Evolutionary conservation across 2,113 vertebrate genomes (phyloP).

Genomic region (Sceloporus tristichus): DNA sequence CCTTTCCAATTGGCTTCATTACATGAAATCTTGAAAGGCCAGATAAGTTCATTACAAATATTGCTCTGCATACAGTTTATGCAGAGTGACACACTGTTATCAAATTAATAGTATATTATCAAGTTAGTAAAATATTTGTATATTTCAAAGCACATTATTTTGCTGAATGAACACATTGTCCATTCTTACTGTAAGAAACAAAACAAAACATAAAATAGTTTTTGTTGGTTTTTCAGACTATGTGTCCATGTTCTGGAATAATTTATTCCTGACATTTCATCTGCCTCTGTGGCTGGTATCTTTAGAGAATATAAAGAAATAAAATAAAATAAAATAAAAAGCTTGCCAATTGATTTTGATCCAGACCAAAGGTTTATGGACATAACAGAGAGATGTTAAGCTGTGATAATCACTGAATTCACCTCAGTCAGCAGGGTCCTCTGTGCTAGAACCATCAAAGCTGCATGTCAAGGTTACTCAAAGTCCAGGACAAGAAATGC

Average conservation of each 20-base stretch:
- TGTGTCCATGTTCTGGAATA: no score
- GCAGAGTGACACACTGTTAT: no score
- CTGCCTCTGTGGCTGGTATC: no score
- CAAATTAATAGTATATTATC: neutral
- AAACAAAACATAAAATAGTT: no score
- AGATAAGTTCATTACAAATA: neutral
- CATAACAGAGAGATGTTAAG: neutral
- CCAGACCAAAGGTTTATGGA: neutral
- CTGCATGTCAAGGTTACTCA: neutral
- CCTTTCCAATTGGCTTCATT: no score
- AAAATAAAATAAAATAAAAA: no score
- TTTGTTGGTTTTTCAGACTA: no score
- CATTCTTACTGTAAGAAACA: no score
- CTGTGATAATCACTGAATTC: neutral
- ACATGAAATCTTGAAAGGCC: no score
- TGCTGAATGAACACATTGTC: neutral
- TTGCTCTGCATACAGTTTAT: neutral
- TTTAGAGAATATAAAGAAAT: no score
- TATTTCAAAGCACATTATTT: neutral
- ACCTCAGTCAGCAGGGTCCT: no score
- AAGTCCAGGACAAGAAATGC: neutral
- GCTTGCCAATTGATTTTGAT: neutral
- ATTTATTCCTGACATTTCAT: no score
- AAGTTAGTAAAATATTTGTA: neutral
- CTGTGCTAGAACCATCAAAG: neutral